Conservation (phyloP, 2,113 vertebrate genomes). For the Nyctereutes procyonoides region DNA sequence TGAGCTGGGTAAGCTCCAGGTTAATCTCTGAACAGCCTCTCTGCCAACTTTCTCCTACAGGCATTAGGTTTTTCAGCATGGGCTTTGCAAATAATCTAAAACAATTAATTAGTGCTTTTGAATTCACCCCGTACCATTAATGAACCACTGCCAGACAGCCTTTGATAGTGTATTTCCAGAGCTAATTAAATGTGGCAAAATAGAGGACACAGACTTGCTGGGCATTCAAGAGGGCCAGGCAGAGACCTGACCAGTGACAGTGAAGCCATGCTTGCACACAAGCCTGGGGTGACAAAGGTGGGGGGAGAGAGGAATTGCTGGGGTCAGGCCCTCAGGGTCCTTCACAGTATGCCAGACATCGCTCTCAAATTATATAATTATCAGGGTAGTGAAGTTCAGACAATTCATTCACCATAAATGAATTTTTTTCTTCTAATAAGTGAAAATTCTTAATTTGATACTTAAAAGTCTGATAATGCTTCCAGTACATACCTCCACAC, state of each 20-base stretch:
- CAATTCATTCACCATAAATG: background rate
- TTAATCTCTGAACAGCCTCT: conserved; percentile 72
- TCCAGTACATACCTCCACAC: background rate
- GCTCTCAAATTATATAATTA: background rate
- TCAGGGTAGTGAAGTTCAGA: background rate
- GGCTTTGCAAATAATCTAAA: conserved; percentile 76
- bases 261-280: background rate
- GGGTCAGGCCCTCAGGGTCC: background rate
- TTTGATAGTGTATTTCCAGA: conserved; percentile 72
- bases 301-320: background rate
- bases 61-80: conserved; percentile 76
- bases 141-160: conserved; percentile 54
- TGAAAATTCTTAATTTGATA: conserved; percentile 27
- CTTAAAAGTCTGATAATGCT: conserved; percentile 3
- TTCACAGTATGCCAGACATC: background rate
- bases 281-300: background rate
- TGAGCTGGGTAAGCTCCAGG: conserved; percentile 67
- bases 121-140: conserved; percentile 66
- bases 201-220: background rate
- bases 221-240: background rate
- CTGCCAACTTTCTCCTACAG: conserved; percentile 81
- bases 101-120: conserved; percentile 80
- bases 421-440: background rate
- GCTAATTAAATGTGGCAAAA: conserved; percentile 72
- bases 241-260: background rate